Evolutionary conservation across 2,113 vertebrate genomes (phyloP), one percentile per base, ranked within the genome.

Genomic region (Callorhinus ursinus): DNA sequence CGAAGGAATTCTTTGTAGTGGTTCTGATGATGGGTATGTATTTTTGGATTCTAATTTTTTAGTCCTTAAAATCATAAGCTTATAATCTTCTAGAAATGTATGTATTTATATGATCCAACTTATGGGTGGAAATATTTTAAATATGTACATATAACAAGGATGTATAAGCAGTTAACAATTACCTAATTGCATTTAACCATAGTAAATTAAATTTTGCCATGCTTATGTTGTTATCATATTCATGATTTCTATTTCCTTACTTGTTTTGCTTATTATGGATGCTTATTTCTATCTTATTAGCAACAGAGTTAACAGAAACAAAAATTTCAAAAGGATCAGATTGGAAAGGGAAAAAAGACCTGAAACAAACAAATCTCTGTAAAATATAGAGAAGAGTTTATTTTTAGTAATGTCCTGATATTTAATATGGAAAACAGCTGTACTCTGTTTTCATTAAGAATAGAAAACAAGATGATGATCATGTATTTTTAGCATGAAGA

Each of bases 1-100:
- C 97, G 99, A 99, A 97, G 99, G 99, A n/a, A 99, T 99, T 96
- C 99, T 99, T 77, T 99, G 99, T 97, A 99, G 99, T 31, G 99
- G 99, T 87, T 99, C 99, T 59, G 99, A 99, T 96, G 99, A 99
- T 8, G 99, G 99, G 99, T 99, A 93, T 77, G 98, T 97, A 76
- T 67, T 82, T 93, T 84, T 93, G 33, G 77, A 69, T 39, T 91
- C 4, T 59, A 65, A 85, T 92, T 92, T 96, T 84, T 55, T 74
- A 14, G 57, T 46, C 12, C 14, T 90, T 69, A 89, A 82, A 3
- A 28, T 89, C 4, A 82, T 74, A 87, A 93, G 6, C 36, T 91
- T 36, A 67, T 42, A 26, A 74, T 76, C 22, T 97, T 55, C 24
- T 71, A 71, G n/a, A 82, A 94, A 22, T 33, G 57, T 42, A 72